These are phyloP conservation scores for Heliornis fulica DNA, from an alignment of 2,113 vertebrate genomes.

Conservation along the genomic window DNA sequence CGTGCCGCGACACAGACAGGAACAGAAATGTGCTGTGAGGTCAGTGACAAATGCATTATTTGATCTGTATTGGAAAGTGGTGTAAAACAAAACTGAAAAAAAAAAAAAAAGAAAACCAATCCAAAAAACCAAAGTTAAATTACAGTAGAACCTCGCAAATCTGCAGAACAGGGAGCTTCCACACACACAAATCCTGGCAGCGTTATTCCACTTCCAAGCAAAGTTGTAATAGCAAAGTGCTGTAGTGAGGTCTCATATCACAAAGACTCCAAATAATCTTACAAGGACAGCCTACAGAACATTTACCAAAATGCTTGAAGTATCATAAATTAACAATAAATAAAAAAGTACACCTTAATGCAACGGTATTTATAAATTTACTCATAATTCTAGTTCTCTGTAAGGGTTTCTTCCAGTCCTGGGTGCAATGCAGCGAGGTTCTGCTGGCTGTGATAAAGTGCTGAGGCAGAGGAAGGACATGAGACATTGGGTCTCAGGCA, in stretches of 20 bases:
- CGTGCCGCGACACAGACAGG: conserved; percentile 59
- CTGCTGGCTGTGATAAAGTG: conserved; percentile 76
- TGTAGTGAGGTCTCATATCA: conserved; percentile 61
- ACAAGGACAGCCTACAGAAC: conserved; percentile 34
- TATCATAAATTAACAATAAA: conserved; percentile 67
- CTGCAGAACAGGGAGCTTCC: conserved; percentile 58
- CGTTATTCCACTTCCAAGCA: conserved; percentile 48
- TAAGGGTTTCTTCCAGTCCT: conserved; percentile 45
- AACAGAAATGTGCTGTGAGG: conserved; percentile 49
- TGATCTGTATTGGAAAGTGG: conserved; percentile 53
- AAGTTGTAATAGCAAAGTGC: conserved; percentile 59
- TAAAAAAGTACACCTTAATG: neutral
- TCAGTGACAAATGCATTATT: conserved; percentile 57
- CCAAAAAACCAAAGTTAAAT: no score
- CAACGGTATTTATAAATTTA: neutral
- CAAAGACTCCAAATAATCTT: conserved; percentile 35
- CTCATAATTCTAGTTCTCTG: neutral
- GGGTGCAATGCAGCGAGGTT: conserved; percentile 50
- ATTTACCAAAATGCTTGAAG: conserved; percentile 55
- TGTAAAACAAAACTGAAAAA: conserved; percentile 32
- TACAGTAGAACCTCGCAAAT: conserved; percentile 63
- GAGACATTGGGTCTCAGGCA: conserved; percentile 38
- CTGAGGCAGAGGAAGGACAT: conserved; percentile 67
- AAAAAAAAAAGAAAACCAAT: no score
- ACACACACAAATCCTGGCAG: conserved; percentile 46